A percentile compares a stretch with the other conserved stretches of the same genome.
These are phyloP conservation scores for Achatina immaculata DNA, from an alignment of 1,140 invertebrate genomes.

Conservation along the genomic window DNA sequence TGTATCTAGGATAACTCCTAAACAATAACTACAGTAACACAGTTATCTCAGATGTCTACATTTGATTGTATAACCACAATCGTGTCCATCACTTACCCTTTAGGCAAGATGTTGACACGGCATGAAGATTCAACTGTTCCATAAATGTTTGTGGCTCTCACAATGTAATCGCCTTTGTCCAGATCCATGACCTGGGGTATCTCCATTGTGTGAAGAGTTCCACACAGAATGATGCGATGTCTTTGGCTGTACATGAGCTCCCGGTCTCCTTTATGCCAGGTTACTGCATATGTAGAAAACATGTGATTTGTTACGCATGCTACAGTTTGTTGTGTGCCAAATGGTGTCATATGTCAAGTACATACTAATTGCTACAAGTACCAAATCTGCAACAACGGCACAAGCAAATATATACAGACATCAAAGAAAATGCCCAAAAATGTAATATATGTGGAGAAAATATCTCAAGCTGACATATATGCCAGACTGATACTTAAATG, in stretches of 20 bases:
- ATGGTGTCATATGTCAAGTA: no score
- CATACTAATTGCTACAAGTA: no score
- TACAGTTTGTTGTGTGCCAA: neutral
- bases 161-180: conserved; percentile 84
- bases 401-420: no score
- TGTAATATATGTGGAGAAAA: no score
- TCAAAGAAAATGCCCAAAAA: no score
- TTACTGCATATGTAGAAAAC: conserved; percentile 61
- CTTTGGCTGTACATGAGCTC: conserved; percentile 83
- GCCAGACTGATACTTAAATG: no score
- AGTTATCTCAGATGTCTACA: no score
- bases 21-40: no score
- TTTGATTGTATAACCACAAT: no score
- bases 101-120: conserved; percentile 48
- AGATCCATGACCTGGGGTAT: conserved; percentile 82
- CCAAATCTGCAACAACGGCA: no score
- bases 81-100: conserved; percentile 53
- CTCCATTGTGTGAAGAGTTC: conserved; percentile 78
- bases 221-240: conserved; percentile 86
- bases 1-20: no score
- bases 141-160: conserved; percentile 78
- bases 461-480: no score
- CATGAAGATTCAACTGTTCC: conserved; percentile 60
- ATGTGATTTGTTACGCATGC: neutral
- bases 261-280: conserved; percentile 94